Percentiles rank a stretch among this genome's conserved stretches.
phyloP scores from a whole-genome alignment of 2,113 vertebrate genomes.

The Daboia siamensis region DNA sequence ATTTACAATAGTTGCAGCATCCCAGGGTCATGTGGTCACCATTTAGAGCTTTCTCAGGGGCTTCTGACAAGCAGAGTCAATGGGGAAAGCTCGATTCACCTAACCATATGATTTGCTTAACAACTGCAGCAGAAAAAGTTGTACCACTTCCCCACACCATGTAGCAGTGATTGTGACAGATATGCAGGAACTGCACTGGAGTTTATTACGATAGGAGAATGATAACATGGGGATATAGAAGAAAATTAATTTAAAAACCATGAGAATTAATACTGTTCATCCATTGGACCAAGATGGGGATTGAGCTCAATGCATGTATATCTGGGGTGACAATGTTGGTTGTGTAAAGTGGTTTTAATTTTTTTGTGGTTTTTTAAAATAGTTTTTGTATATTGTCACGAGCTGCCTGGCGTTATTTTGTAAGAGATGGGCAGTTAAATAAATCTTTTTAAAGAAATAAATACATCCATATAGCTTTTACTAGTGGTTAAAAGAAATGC shows the following conservation, averaged over 20 bases:
- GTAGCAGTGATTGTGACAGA: no score
- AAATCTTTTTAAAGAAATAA: no score
- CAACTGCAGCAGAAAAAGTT: no score
- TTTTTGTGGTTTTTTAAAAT: no score
- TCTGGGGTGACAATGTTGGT: not conserved
- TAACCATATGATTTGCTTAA: no score
- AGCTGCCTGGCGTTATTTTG: not conserved
- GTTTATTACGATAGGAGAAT: not conserved
- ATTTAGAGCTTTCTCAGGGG: no score
- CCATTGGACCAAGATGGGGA: not conserved
- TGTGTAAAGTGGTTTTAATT: not conserved
- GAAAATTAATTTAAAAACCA: not conserved
- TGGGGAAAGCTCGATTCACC: no score
- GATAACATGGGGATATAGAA: not conserved
- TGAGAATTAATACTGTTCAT: not conserved
- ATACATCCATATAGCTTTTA: not conserved
- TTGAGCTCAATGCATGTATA: not conserved
- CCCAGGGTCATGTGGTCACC: not conserved
- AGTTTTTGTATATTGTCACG: not conserved
- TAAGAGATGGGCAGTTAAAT: no score
- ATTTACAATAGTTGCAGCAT: not conserved
- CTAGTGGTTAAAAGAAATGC: not conserved
- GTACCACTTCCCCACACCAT: no score
- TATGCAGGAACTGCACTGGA: not conserved
- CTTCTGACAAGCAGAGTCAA: no score